Conservation (phyloP, 92 coral and sea anemone species). For the Meandrina meandrites region DNA sequence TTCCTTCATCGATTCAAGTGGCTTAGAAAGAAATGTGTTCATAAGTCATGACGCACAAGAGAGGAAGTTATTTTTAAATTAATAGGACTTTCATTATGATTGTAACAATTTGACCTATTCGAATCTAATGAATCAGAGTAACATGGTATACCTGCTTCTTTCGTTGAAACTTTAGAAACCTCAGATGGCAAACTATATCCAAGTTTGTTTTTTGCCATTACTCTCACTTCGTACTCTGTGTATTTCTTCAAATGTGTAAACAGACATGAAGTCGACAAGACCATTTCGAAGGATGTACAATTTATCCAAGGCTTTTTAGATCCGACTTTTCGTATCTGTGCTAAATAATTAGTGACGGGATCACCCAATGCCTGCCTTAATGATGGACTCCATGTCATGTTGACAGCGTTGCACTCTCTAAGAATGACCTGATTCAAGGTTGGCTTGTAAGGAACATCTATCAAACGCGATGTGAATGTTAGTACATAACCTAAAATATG, state of each 20-base stretch:
- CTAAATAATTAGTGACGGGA: neutral
- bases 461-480: neutral
- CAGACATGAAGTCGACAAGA: neutral
- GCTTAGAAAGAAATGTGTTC: no score
- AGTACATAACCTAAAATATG: neutral
- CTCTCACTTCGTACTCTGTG: slow-evolving; percentile 5
- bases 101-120: no score
- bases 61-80: no score
- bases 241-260: neutral
- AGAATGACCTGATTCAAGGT: neutral
- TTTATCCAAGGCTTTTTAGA: neutral
- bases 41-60: no score
- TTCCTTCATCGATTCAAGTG: no score
- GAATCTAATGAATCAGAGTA: no score
- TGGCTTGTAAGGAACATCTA: slow-evolving; percentile 16
- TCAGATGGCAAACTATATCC: slow-evolving; percentile 22
- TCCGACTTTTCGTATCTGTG: neutral
- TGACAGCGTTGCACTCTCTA: slow-evolving; percentile 6
- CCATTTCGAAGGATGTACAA: neutral
- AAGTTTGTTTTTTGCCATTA: slow-evolving; percentile 4
- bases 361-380: neutral
- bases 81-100: no score
- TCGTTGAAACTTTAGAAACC: neutral
- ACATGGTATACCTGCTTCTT: neutral
- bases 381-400: slow-evolving; percentile 20